These are phyloP conservation scores for Pristionchus fissidentatus DNA, from an alignment of 2,888 invertebrate genomes.

Conservation along the genomic window DNA sequence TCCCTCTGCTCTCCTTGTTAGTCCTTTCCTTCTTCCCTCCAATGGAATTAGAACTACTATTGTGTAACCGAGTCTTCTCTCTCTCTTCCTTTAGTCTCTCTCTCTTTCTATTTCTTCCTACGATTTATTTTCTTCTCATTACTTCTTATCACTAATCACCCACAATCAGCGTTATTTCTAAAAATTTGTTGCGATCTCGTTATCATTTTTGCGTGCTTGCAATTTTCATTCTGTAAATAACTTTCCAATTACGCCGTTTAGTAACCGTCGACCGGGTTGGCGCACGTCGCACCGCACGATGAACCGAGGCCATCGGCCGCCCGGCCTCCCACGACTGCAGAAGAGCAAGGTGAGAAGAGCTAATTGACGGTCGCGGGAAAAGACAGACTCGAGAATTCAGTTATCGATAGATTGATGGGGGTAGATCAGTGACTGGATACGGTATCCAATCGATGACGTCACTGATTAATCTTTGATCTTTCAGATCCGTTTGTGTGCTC, in stretches of 20 bases:
- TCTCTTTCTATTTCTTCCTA: conserved; percentile 22
- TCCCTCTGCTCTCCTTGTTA: background rate
- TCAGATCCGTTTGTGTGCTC: conserved; percentile 57
- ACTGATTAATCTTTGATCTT: conserved; percentile 28
- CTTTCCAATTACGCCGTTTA: background rate
- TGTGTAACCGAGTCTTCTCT: conserved; percentile 40
- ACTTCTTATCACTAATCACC: background rate
- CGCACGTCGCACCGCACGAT: conserved; percentile 25
- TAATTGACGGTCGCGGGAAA: no score
- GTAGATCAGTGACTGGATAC: no score
- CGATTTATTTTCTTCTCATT: background rate
- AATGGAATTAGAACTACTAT: conserved; percentile 47
- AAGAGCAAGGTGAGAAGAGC: conserved; percentile 40
- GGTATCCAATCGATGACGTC: background rate
- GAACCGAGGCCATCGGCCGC: conserved; percentile 36
- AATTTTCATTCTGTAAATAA: background rate
- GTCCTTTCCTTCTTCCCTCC: conserved; percentile 29
- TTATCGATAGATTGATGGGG: no score
- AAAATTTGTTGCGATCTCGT: no score
- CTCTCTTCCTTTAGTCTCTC: background rate
- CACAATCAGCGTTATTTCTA: background rate
- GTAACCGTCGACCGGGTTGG: conserved; percentile 15
- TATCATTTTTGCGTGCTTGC: no score
- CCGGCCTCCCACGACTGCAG: background rate
- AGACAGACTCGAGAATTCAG: no score